Conservation (phyloP, 2,888 invertebrate species). For the Tiliacea citrago region DNA sequence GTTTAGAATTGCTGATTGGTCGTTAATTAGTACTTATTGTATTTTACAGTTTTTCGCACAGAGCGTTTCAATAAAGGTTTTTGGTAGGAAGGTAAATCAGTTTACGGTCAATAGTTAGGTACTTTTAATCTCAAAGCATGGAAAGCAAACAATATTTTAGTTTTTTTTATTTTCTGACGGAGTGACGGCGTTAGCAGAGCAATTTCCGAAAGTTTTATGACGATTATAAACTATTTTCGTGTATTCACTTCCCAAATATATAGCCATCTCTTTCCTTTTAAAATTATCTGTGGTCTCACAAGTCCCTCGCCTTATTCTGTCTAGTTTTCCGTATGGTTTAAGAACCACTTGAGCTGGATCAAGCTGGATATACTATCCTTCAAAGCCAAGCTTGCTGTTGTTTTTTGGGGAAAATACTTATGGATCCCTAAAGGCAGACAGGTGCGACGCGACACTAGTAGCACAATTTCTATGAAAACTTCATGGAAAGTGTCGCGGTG, state of each 20-base stretch:
- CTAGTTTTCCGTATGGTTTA: background rate
- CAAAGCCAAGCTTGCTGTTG: background rate
- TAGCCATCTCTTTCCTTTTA: background rate
- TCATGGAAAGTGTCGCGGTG: too few relatives aligned
- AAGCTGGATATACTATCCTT: background rate
- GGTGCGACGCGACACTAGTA: too few relatives aligned
- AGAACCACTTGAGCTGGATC: background rate
- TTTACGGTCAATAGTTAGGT: background rate
- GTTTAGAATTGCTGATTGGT: conserved; percentile 21
- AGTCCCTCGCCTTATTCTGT: background rate
- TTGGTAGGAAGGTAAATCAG: background rate
- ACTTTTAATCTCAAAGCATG: background rate
- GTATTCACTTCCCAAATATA: background rate
- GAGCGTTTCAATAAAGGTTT: background rate
- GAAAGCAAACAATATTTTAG: too few relatives aligned
- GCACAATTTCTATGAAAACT: too few relatives aligned
- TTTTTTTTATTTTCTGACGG: background rate
- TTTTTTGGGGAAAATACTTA: too few relatives aligned
- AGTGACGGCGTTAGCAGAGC: background rate
- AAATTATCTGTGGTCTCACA: background rate
- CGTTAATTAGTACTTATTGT: conserved; percentile 11
- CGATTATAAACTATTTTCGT: conserved; percentile 9
- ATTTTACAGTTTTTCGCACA: background rate
- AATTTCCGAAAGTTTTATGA: background rate
- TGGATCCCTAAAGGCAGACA: too few relatives aligned